A percentile compares a stretch with the other conserved stretches of the same genome.
Evolutionary conservation across 2,113 vertebrate genomes (phyloP).

Genomic region (Lycaon pictus): DNA sequence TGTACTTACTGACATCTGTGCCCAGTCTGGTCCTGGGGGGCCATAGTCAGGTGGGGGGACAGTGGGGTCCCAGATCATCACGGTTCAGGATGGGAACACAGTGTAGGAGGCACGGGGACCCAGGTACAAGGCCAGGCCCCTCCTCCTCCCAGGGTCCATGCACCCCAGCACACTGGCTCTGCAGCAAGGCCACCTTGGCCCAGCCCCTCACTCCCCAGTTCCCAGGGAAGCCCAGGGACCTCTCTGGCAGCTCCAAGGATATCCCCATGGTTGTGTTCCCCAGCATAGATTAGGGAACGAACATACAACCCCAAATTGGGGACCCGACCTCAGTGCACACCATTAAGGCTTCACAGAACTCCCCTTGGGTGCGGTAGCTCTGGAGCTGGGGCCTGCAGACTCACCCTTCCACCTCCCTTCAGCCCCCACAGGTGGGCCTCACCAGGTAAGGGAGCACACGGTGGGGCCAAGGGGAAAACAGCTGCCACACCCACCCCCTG

Average conservation of each 20-base stretch:
- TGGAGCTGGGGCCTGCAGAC: not conserved
- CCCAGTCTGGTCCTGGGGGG: not conserved
- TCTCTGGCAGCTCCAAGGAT: not conserved
- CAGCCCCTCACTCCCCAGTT: not conserved
- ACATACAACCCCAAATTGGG: not conserved
- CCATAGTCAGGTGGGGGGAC: not conserved
- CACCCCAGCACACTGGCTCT: too few relatives aligned
- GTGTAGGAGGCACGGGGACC: not conserved
- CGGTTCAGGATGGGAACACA: not conserved
- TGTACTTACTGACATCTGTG: not conserved
- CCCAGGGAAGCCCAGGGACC: not conserved
- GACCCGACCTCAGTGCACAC: not conserved
- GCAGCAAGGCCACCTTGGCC: not conserved
- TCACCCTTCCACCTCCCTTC: not conserved
- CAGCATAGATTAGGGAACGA: not conserved
- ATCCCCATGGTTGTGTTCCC: not conserved
- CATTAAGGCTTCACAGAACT: not conserved
- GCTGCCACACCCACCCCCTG: not conserved
- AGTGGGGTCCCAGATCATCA: fast-evolving
- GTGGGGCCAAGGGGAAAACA: not conserved
- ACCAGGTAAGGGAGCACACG: not conserved
- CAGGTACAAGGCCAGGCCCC: not conserved
- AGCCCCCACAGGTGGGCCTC: not conserved
- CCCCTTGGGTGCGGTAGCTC: not conserved
- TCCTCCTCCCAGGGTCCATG: not conserved